These are phyloP conservation scores for Cephalopachus bancanus DNA, from an alignment of 2,797 vertebrate species.

Conservation along the genomic window DNA sequence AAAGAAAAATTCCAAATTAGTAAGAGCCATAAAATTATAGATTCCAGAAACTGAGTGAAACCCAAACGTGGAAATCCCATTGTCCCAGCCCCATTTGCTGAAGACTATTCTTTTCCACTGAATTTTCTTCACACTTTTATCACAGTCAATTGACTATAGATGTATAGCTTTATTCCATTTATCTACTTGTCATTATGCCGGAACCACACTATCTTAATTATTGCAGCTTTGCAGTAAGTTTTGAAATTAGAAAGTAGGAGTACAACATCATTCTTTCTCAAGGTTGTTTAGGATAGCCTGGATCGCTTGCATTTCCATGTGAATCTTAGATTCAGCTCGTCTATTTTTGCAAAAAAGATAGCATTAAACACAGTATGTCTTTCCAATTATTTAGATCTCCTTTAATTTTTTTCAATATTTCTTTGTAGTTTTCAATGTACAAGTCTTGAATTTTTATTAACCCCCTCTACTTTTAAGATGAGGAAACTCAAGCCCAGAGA, in stretches of 20 bases:
- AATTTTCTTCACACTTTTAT: background rate
- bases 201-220: background rate
- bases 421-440: background rate
- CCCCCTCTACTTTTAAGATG: background rate
- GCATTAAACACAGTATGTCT: background rate
- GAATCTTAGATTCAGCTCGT: background rate
- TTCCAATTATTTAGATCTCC: background rate
- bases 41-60: background rate
- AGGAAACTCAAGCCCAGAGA: background rate
- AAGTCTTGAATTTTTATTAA: background rate
- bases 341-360: background rate
- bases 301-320: background rate
- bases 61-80: background rate
- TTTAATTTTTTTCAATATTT: background rate
- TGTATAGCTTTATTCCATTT: background rate
- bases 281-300: background rate
- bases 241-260: background rate
- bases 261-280: background rate
- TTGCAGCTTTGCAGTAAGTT: background rate
- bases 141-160: background rate
- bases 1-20: background rate
- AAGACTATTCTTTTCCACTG: background rate
- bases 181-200: background rate
- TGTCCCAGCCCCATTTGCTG: background rate
- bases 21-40: background rate